Conservation (phyloP, 1,140 invertebrate genomes). For the Cyphomyrmex costatus region DNA sequence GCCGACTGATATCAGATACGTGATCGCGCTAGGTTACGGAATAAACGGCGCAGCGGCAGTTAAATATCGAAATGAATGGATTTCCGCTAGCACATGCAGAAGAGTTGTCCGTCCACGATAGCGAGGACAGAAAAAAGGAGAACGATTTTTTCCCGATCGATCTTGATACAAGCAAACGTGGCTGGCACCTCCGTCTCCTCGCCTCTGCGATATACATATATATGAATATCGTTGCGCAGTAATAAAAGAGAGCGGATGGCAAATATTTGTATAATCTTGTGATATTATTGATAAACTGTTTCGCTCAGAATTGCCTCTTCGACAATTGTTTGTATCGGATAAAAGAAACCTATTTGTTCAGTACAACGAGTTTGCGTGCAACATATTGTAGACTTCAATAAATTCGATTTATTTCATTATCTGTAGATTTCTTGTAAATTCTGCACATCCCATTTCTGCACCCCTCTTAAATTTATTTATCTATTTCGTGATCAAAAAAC, state of each 20-base stretch:
- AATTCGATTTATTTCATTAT: background rate
- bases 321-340: constrained; percentile 50
- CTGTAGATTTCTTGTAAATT: background rate
- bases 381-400: background rate
- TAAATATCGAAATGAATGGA: constrained; percentile 67
- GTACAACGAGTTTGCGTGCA: background rate
- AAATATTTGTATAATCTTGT: constrained; percentile 60
- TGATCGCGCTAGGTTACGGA: constrained; percentile 68
- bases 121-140: constrained; percentile 39
- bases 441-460: background rate
- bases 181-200: constrained; percentile 49
- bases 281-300: constrained; percentile 60
- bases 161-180: constrained; percentile 50
- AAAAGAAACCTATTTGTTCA: constrained; percentile 33
- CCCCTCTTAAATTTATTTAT: background rate
- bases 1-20: constrained; percentile 61
- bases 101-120: constrained; percentile 17
- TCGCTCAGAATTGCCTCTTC: constrained; percentile 20
- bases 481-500: background rate
- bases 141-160: constrained; percentile 55
- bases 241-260: constrained; percentile 63
- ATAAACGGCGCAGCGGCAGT: constrained; percentile 61
- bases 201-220: constrained; percentile 26
- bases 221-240: constrained; percentile 44
- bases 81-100: constrained; percentile 48